Conservation (phyloP, 2,797 vertebrate genomes). For the Monodelphis domestica region DNA sequence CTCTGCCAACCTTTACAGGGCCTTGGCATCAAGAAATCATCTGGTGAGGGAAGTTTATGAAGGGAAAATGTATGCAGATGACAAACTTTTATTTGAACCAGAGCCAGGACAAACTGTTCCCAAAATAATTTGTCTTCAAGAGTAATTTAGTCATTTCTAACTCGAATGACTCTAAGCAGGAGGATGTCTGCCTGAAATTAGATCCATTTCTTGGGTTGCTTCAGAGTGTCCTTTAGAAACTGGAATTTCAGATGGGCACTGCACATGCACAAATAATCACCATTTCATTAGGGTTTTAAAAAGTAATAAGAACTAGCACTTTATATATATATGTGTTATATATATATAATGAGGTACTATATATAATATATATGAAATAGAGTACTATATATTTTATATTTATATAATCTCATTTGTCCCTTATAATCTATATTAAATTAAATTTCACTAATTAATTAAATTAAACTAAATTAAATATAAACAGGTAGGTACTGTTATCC, state of each 20-base stretch:
- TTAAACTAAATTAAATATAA: too few relatives aligned
- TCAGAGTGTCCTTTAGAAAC: conserved; percentile 47
- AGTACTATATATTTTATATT: too few relatives aligned
- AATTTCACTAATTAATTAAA: too few relatives aligned
- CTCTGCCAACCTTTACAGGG: conserved; percentile 20
- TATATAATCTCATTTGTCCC: not conserved
- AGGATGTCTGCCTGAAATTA: conserved; percentile 64
- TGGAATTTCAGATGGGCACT: conserved; percentile 48
- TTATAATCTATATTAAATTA: too few relatives aligned
- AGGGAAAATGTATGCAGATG: conserved; percentile 43
- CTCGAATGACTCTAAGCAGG: conserved; percentile 58
- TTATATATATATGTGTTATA: too few relatives aligned
- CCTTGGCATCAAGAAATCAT: not conserved
- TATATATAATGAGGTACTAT: too few relatives aligned
- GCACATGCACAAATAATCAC: not conserved
- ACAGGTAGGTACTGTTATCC: not conserved
- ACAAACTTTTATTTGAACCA: conserved; percentile 62
- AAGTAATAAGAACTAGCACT: not conserved
- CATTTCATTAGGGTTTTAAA: not conserved
- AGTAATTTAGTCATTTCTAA: conserved; percentile 65
- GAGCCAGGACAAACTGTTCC: conserved; percentile 62
- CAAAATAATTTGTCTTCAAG: conserved; percentile 68
- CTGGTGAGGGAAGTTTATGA: conserved; percentile 9
- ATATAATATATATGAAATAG: too few relatives aligned
- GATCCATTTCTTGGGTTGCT: conserved; percentile 51